Base-by-base conservation (phyloP, 2,888 invertebrate species). In the Buathra laborator region DNA sequence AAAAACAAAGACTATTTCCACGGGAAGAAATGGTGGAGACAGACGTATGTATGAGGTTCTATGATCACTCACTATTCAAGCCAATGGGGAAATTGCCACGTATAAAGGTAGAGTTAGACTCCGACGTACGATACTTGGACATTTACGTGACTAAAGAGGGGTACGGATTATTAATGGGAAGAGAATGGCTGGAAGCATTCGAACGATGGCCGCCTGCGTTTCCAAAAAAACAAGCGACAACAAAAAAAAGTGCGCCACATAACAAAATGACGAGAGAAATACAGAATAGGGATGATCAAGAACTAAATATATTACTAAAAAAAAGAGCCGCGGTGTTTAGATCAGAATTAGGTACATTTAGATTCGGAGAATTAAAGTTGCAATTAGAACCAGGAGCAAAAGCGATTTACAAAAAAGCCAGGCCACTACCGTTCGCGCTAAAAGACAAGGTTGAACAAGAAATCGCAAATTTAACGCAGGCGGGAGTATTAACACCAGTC, bases 391-490 rank as follows among this genome's bases (percentile, higher is more conserved):
- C 83, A 12, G 74, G 78, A n/a, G 85, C 82, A 12, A 62, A 82
- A 44, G 81, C 88, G 24, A 76, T 70, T 12, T 78, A 62, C 37
- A 70, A 70, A 59, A 86, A 88, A 46, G 86, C 88, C 14, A 71
- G 87, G 16, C 89, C 90, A 0, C 83, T 91, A 6, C 90, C 91
- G 1, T 90, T 88, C 43, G 88, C 90, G 2, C 53, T 91, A 10
- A 83, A 70, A 48, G 70, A 62, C 7, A 87, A 86, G 51, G 87
- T 90, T 4, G 88, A 89, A 24, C 46, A 19, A 0, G 89, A 90
- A 72, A 56, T 90, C 0, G 80, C 87, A 14, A 68, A 82, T 32
- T 62, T 90, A 68, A 86, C 83, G 10, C 43, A 81, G 10, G 53
- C 77, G 7, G 88, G 87, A 14, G 84, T 89, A 4, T 53, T 89